These are phyloP conservation scores for Pogonomyrmex californicus DNA, from an alignment of 1,140 invertebrate species.

Conservation along the genomic window DNA sequence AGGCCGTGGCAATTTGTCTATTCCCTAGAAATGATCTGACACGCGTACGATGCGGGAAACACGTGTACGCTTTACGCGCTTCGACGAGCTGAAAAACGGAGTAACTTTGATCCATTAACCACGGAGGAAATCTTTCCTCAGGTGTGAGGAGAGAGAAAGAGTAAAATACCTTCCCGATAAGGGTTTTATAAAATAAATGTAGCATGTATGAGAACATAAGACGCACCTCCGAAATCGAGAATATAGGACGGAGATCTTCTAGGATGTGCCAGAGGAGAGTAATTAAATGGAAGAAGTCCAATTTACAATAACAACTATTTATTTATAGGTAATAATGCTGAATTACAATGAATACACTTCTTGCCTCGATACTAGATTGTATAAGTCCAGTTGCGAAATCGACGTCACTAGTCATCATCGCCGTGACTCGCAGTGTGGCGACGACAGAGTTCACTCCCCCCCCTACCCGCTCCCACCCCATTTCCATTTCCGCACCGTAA, in stretches of 20 bases:
- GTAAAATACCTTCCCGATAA: background rate
- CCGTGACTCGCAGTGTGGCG: slow-evolving; percentile 68
- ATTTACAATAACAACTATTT: slow-evolving; percentile 87
- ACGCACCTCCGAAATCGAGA: background rate
- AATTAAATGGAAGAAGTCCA: background rate
- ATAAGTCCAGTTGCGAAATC: slow-evolving; percentile 82
- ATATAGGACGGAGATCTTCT: background rate
- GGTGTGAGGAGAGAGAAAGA: slow-evolving; percentile 12
- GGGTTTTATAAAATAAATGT: background rate
- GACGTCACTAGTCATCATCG: slow-evolving; percentile 79
- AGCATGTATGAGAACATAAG: background rate
- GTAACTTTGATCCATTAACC: slow-evolving; percentile 16
- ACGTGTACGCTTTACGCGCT: slow-evolving; percentile 17
- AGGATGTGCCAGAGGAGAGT: background rate
- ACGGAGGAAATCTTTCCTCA: background rate
- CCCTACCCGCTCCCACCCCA: background rate
- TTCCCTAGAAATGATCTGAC: slow-evolving; percentile 5
- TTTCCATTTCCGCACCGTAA: slow-evolving; percentile 47
- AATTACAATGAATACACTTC: slow-evolving; percentile 87
- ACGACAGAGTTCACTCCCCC: slow-evolving; percentile 42
- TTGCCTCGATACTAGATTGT: slow-evolving; percentile 85
- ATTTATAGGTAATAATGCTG: slow-evolving; percentile 87
- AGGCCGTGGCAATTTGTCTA: slow-evolving; percentile 21
- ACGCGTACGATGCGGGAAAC: slow-evolving; percentile 20
- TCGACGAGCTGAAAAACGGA: slow-evolving; percentile 47